These are phyloP conservation scores for Indri indri DNA, from an alignment of 2,113 vertebrate genomes.

Conservation along the genomic window DNA sequence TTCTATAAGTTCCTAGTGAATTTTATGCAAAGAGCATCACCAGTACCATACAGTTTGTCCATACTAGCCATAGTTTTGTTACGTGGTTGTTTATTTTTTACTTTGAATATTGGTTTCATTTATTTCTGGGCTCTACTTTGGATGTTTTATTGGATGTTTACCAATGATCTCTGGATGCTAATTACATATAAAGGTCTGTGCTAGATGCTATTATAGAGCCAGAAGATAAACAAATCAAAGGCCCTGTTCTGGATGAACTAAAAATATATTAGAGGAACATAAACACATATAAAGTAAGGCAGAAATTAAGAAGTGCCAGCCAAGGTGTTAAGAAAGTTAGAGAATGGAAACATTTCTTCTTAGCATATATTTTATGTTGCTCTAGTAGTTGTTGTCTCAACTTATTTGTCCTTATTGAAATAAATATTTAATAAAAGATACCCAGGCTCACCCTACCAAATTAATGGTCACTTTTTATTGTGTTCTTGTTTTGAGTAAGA, in stretches of 20 bases:
- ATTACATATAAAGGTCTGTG: not conserved
- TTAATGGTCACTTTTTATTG: constrained; percentile 59
- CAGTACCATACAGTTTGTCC: not conserved
- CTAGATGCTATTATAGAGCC: not conserved
- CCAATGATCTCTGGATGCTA: not conserved
- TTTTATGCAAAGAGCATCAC: not conserved
- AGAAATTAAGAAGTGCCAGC: not conserved
- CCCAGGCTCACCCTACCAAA: constrained; percentile 13
- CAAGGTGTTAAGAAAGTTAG: constrained; percentile 15
- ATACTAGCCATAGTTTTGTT: not conserved
- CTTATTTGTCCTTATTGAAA: constrained; percentile 66
- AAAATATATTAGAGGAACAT: not conserved
- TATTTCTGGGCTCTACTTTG: constrained; percentile 7
- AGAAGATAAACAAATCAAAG: not conserved
- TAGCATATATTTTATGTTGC: constrained; percentile 33
- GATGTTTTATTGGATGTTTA: not conserved
- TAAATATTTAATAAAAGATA: constrained; percentile 69
- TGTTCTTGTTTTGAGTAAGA: constrained; percentile 68
- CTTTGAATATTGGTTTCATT: not conserved
- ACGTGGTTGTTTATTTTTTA: not conserved
- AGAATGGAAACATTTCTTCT: not conserved
- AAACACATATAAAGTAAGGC: not conserved
- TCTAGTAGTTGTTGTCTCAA: constrained; percentile 22
- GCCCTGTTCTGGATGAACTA: not conserved
- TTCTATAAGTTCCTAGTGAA: not conserved